Conservation (phyloP, 2,113 vertebrate species). For the Pontoporia blainvillei region DNA sequence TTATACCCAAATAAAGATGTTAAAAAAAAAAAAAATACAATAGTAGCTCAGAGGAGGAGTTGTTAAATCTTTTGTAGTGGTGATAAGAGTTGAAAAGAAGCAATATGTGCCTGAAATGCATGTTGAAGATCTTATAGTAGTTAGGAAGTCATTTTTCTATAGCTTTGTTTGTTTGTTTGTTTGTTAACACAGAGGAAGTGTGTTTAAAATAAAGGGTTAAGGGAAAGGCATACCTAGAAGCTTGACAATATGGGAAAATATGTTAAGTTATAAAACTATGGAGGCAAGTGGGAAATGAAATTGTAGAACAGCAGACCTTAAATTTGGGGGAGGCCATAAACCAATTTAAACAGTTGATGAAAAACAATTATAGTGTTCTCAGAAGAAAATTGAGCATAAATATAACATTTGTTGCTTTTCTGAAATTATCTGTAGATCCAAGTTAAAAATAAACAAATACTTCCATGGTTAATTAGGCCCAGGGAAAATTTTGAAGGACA, state of each 20-base stretch:
- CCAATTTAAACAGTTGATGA: not conserved
- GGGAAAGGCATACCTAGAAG: not conserved
- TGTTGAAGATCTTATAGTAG: not conserved
- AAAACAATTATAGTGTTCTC: not conserved
- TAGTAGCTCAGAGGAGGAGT: not conserved
- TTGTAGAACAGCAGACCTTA: not conserved
- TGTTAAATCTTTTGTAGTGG: not conserved
- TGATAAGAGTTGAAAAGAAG: not conserved
- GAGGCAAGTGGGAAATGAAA: not conserved
- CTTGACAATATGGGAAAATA: not conserved
- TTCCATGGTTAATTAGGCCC: not conserved
- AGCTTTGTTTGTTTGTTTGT: not conserved
- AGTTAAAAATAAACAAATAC: not conserved
- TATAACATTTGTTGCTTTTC: not conserved
- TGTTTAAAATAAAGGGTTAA: not conserved
- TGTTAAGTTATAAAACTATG: not conserved
- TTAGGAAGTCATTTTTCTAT: not conserved
- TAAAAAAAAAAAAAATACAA: too few relatives aligned
- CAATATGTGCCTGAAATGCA: not conserved
- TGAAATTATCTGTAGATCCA: not conserved
- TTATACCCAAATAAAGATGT: too few relatives aligned
- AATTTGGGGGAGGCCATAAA: not conserved
- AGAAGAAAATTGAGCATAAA: not conserved
- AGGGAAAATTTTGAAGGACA: not conserved
- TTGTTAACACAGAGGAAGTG: not conserved